A percentile compares a stretch with the other conserved stretches of the same genome.
phyloP scores from a whole-genome alignment of 1,140 invertebrate species.

The Atta cephalotes region DNA sequence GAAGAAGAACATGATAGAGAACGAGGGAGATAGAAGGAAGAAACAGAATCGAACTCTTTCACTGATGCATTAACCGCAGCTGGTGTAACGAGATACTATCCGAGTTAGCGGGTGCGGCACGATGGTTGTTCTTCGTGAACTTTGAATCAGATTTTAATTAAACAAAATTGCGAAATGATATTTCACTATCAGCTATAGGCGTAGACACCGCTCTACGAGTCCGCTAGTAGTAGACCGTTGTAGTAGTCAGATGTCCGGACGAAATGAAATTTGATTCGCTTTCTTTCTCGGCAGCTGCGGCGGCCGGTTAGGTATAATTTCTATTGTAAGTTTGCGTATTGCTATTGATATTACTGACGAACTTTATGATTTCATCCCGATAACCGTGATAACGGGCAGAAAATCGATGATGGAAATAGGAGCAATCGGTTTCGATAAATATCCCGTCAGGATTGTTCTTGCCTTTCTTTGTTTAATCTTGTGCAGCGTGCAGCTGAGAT shows the following conservation, averaged over 20 bases:
- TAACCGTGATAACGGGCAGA: conserved; percentile 33
- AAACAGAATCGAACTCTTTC: conserved; percentile 82
- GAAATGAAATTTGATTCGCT: conserved; percentile 81
- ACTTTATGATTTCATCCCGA: conserved; percentile 52
- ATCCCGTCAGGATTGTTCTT: not conserved
- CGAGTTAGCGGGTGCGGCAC: conserved; percentile 66
- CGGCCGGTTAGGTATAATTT: conserved; percentile 65
- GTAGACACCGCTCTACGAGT: conserved; percentile 50
- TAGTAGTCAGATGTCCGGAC: conserved; percentile 77
- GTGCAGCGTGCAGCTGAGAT: not conserved
- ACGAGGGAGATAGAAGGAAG: conserved; percentile 46
- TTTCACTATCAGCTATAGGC: conserved; percentile 76
- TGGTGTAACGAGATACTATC: conserved; percentile 76
- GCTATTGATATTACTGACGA: conserved; percentile 16
- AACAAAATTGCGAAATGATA: conserved; percentile 85
- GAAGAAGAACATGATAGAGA: conserved; percentile 1
- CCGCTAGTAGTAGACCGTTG: too few relatives aligned
- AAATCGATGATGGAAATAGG: conserved; percentile 4
- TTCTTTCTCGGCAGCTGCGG: conserved; percentile 68
- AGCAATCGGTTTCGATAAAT: conserved; percentile 44
- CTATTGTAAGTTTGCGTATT: conserved; percentile 55
- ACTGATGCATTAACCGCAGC: conserved; percentile 85
- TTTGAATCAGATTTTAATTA: conserved; percentile 86
- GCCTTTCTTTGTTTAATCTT: not conserved
- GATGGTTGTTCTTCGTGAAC: conserved; percentile 75